Base-by-base conservation (phyloP, 2,797 vertebrate species). In the Sylvilagus floridanus region DNA sequence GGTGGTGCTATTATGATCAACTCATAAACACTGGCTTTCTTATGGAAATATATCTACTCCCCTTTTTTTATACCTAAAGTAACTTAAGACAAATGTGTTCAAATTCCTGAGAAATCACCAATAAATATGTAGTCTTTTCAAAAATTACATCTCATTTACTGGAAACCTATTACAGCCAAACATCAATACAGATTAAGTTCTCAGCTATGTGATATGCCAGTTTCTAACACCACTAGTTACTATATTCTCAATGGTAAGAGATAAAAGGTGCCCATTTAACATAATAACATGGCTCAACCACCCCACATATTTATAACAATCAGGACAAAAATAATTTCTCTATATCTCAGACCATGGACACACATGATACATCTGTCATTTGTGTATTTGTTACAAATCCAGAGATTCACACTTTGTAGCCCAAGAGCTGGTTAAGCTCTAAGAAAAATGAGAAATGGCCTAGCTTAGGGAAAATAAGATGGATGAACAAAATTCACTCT, bases 111-210 rank as follows among this genome's bases (percentile, higher is more conserved):
- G 32, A 4, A 84, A 92, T 88, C 82, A 6, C 54, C 84, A 87
- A 89, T 63, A 60, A 83, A 75, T 32, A 85, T 11, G 19, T 75
- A 72, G 32, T 96, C 5, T 42, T 62, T 97, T 92, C 52, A 60
- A 94, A 88, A 72, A 76, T 68, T 66, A 73, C 13, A 66, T 90
- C 82, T 93, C 11, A 85, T 91, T 52, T 84, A 4, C 30, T 86
- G 7, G 7, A 77, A 96, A 88, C 57, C 54, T 88, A 35, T 96
- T 97, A 75, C 68, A 92, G 76, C 50, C 72, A 62, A 24, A 85
- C 54, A 52, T 79, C 60, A 84, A 7, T 79, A 75, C 12, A 72
- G 65, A 24, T 1, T 26, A 30, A 32, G n/a, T 94, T 96, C 93
- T 32, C n/a, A 37, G 13, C 88, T 92, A 84, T n/a, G 82, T n/a